A percentile compares a stretch with the other conserved stretches of the same genome.
Conservation (phyloP, 1,140 invertebrate genomes). For the Oryctes rhinoceros region DNA sequence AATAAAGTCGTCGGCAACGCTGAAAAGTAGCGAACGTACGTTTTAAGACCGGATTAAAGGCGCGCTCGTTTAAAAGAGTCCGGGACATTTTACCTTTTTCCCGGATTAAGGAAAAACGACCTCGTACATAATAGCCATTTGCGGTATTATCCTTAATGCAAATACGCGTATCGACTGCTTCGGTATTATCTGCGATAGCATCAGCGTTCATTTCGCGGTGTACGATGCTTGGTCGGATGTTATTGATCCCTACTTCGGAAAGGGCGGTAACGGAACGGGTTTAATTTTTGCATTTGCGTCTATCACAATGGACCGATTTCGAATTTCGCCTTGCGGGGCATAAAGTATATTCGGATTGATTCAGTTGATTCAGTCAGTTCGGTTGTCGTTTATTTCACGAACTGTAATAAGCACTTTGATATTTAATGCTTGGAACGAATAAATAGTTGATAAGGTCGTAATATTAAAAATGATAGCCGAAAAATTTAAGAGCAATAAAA, state of each 20-base stretch:
- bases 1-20: no score
- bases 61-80: not conserved
- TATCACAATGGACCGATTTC: conserved; percentile 19
- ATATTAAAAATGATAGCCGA: no score
- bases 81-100: not conserved
- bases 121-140: not conserved
- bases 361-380: no score
- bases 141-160: not conserved
- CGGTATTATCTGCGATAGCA: not conserved
- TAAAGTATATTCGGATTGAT: not conserved
- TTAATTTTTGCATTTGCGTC: not conserved
- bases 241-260: conserved; percentile 1
- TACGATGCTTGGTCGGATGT: not conserved
- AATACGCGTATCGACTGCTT: not conserved
- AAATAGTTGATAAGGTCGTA: no score
- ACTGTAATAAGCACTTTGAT: no score
- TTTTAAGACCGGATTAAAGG: conserved; percentile 14
- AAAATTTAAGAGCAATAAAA: no score
- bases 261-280: not conserved
- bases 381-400: no score
- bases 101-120: not conserved
- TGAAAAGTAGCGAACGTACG: conserved; percentile 28
- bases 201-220: not conserved
- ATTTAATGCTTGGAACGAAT: no score
- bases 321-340: not conserved